A percentile compares a stretch with the other conserved stretches of the same genome.
These are phyloP conservation scores for Hippopotamus amphibius DNA, from an alignment of 2,113 vertebrate species.

Conservation along the genomic window DNA sequence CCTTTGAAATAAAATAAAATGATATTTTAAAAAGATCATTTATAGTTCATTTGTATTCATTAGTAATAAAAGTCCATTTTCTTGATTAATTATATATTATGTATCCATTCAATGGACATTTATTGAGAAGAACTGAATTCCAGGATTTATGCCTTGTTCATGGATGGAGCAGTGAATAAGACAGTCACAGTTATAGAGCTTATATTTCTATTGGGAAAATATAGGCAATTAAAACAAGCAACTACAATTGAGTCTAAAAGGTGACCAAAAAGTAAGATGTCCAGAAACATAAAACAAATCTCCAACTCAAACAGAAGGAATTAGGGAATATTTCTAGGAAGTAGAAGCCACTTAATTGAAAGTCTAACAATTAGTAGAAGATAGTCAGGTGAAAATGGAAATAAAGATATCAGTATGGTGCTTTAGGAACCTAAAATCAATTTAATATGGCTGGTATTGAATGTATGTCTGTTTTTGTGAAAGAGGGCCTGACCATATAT, in stretches of 20 bases:
- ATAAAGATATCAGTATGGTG: not conserved
- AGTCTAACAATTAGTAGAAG: not conserved
- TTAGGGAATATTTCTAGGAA: not conserved
- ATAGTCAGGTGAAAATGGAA: not conserved
- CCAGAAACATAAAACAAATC: not conserved
- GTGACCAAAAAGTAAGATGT: not conserved
- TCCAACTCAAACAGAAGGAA: not conserved
- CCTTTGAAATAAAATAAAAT: conserved; percentile 37
- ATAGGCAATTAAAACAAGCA: not conserved
- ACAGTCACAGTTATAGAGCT: not conserved
- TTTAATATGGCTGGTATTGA: not conserved
- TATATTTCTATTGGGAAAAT: not conserved
- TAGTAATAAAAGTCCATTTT: not conserved
- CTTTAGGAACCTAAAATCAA: not conserved
- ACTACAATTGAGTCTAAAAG: not conserved
- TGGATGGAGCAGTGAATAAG: not conserved
- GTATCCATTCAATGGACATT: not conserved
- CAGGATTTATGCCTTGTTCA: not conserved
- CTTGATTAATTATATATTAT: not conserved
- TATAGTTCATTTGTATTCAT: not conserved
- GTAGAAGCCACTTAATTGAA: not conserved
- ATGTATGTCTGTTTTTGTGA: not conserved
- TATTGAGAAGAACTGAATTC: not conserved
- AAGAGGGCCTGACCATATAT: not conserved
- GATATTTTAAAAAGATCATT: not conserved